Percentiles rank a stretch among this genome's conserved stretches.
phyloP scores from a whole-genome alignment of 2,113 vertebrate species.

The Colius striatus region DNA sequence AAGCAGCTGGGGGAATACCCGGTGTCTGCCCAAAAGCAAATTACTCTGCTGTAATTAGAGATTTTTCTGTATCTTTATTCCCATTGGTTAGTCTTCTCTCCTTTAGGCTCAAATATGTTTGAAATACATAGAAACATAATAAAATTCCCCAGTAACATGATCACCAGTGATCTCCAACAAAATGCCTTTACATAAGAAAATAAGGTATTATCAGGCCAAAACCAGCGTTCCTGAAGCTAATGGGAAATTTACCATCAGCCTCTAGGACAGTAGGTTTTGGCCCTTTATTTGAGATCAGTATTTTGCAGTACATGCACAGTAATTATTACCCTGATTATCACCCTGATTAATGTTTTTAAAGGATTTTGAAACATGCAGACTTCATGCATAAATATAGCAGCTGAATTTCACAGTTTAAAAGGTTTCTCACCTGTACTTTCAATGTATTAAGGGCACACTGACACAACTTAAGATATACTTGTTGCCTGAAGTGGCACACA shows the following conservation, averaged over 20 bases:
- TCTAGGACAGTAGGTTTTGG: not conserved
- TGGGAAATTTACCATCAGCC: not conserved
- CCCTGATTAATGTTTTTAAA: not conserved
- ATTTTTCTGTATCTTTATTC: constrained; percentile 33
- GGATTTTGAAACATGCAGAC: constrained; percentile 39
- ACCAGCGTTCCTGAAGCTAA: not conserved
- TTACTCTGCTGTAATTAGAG: constrained; percentile 24
- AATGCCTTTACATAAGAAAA: not conserved
- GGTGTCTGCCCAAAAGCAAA: constrained; percentile 57
- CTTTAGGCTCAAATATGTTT: constrained; percentile 19
- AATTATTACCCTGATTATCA: constrained; percentile 36
- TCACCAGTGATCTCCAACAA: not conserved
- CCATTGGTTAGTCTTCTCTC: constrained; percentile 9
- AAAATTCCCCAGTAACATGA: not conserved
- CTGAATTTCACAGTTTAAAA: not conserved
- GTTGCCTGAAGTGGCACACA: not conserved
- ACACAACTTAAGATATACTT: not conserved
- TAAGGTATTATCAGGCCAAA: not conserved
- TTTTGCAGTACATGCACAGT: constrained; percentile 24
- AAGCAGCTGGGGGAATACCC: constrained; percentile 61
- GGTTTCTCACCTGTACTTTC: constrained; percentile 22
- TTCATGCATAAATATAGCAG: constrained; percentile 23
- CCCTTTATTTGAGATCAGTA: constrained; percentile 4
- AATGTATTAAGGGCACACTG: not conserved
- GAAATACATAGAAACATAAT: not conserved